Evolutionary conservation across 2,888 invertebrate species (phyloP), one percentile per base, ranked within the genome.

Genomic region (Stenodera caucasica): DNA sequence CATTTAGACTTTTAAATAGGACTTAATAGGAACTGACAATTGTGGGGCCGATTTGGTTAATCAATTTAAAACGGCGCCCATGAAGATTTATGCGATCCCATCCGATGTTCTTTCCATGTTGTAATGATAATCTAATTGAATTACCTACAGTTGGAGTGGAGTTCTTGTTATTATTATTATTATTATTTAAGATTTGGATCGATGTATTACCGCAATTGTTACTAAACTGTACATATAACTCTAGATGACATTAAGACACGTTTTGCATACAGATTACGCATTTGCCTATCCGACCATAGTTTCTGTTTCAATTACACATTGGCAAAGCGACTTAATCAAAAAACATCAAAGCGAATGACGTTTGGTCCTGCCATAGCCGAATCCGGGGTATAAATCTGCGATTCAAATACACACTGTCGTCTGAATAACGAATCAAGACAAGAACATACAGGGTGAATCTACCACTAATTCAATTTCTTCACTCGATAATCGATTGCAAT

Each of bases 181-280:
- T n/a, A n/a, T n/a, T n/a, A n/a, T n/a, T n/a, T n/a, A n/a, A n/a
- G n/a, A n/a, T n/a, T n/a, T n/a, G 37, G 60, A 59, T 63, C 57
- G 58, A 64, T 59, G 60, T 54, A 60, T 55, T 63, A 7, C 35
- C 55, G n/a, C n/a, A n/a, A 58, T 59, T 54, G 49, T 30, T 53
- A 61, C 53, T 56, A 57, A 61, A 59, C 56, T 59, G 59, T 63
- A 63, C 33, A 59, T 63, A n/a, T n/a, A n/a, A n/a, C 63, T 68
- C 60, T 53, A 65, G 67, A 69, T 70, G 65, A 66, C 68, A 62
- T 55, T 50, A 63, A 63, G 62, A 69, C 71, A 70, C 69, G 71
- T 72, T 75, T 76, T 77, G 78, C 78, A 78, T 78, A 78, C 77
- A 78, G 75, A 78, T 78, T 76, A 77, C 76, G 70, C 75, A 77